These are phyloP conservation scores for Grallaria varia DNA, from an alignment of 2,113 vertebrate genomes.

Conservation along the genomic window DNA sequence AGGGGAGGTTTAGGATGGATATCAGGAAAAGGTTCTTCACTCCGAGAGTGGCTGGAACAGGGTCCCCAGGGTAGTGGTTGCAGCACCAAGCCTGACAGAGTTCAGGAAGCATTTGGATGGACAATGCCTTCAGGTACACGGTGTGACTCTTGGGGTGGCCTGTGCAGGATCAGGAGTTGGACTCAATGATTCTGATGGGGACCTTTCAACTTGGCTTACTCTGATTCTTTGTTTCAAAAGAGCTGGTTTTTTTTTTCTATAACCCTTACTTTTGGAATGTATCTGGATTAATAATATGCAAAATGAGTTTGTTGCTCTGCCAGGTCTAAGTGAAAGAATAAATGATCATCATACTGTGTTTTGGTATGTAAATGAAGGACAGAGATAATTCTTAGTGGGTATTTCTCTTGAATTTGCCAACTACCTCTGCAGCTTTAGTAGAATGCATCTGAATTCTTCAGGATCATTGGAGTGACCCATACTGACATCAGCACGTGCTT, in stretches of 20 bases:
- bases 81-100: not conserved
- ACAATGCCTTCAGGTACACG: not conserved
- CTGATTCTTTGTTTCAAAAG: not conserved
- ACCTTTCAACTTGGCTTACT: not conserved
- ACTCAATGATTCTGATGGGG: not conserved
- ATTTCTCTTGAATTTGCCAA: not conserved
- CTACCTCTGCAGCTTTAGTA: not conserved
- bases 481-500: not conserved
- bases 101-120: not conserved
- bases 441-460: not conserved
- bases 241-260: not conserved
- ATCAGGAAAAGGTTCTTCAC: not conserved
- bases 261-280: not conserved
- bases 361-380: not conserved
- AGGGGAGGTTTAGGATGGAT: not conserved
- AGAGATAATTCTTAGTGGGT: not conserved
- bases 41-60: not conserved
- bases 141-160: not conserved
- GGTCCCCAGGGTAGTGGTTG: not conserved
- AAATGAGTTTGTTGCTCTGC: not conserved
- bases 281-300: not conserved
- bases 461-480: not conserved
- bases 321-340: not conserved
- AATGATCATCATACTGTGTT: not conserved
- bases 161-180: not conserved